Conservation (phyloP, 2,797 vertebrate genomes). For the Molossus molossus region DNA sequence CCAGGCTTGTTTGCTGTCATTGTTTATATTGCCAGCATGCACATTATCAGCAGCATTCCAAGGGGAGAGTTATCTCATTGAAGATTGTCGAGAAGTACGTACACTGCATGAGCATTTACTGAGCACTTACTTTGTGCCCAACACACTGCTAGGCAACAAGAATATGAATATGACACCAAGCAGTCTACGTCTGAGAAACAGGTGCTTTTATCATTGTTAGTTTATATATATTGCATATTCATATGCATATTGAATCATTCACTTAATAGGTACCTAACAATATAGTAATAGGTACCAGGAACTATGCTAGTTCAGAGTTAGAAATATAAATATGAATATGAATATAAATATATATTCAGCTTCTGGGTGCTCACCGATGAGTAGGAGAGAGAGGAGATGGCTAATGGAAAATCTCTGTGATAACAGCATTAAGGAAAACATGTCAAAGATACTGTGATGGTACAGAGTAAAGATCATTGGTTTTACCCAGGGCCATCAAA, state of each 20-base stretch:
- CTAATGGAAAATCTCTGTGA: background rate
- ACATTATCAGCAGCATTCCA: background rate
- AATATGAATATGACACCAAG: background rate
- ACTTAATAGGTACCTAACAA: slow-evolving; percentile 24
- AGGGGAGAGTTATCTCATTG: background rate
- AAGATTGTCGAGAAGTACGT: background rate
- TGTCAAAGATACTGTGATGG: background rate
- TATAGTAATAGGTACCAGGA: background rate
- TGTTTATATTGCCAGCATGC: background rate
- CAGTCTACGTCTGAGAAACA: background rate
- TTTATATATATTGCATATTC: background rate
- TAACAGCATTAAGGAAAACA: background rate
- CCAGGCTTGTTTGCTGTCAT: background rate
- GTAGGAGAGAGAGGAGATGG: background rate
- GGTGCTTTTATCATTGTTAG: background rate
- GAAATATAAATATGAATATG: background rate
- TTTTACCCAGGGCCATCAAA: background rate
- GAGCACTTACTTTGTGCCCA: background rate
- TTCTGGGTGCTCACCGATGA: background rate
- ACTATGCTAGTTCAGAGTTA: background rate
- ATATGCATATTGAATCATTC: background rate
- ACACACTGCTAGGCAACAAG: background rate
- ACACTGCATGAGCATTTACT: background rate
- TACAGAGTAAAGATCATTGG: background rate
- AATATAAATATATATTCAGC: background rate